phyloP scores from a whole-genome alignment of 1,140 invertebrate species.

The Gonioctena quinquepunctata region DNA sequence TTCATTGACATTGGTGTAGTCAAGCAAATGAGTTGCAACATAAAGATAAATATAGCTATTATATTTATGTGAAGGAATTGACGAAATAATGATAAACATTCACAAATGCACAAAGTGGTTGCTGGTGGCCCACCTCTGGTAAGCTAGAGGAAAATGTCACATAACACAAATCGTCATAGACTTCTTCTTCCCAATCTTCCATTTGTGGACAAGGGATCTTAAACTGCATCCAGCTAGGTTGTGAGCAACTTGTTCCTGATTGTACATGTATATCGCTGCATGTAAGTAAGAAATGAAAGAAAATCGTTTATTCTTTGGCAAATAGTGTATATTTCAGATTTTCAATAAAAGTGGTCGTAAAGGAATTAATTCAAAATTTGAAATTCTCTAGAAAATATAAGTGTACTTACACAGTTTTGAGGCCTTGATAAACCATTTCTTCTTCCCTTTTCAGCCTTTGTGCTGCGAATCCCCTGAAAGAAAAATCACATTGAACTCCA shows the following conservation, averaged over 20 bases:
- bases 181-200: slow-evolving; percentile 75
- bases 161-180: slow-evolving; percentile 87
- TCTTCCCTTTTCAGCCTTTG: slow-evolving; percentile 69
- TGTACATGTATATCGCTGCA: slow-evolving; percentile 9
- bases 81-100: too few species aligned
- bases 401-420: slow-evolving; percentile 71
- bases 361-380: too few species aligned
- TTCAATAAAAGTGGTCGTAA: too few species aligned
- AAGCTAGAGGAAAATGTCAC: slow-evolving; percentile 72
- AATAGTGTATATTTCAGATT: too few species aligned
- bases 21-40: too few species aligned
- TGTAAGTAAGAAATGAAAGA: neutral
- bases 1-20: too few species aligned
- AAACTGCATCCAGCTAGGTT: slow-evolving; percentile 66
- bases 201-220: slow-evolving; percentile 63
- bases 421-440: slow-evolving; percentile 82
- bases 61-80: too few species aligned
- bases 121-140: slow-evolving; percentile 61
- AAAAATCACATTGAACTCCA: too few species aligned
- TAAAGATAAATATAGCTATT: too few species aligned
- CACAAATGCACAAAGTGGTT: neutral
- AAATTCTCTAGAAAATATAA: too few species aligned
- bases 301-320: neutral
- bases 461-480: slow-evolving; percentile 74
- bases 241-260: slow-evolving; percentile 30